Base-by-base conservation (phyloP, 1,140 invertebrate species). In the Lysiphlebus fabarum region DNA sequence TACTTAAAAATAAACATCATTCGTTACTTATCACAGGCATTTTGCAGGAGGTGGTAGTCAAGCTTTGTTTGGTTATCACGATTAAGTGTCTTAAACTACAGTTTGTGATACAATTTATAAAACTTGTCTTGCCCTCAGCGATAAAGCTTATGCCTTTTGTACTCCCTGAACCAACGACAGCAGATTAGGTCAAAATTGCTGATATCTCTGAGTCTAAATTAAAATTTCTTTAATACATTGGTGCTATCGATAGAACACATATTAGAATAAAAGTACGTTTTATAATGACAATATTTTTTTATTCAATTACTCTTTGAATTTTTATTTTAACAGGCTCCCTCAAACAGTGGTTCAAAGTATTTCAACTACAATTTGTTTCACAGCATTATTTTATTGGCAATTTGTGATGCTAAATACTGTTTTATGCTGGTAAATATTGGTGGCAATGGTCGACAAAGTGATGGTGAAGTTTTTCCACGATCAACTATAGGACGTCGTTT, bases 211-310 rank as follows among this genome's bases (percentile, higher is more conserved):
- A 26, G 5, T 10, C 34, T 33, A 33, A 14, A 33, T 60, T 50
- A 41, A 41, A 60, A 40, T 60, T 60, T 60, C 68, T 71, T 33
- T 67, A 77, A 67, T 72, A 70, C 60, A 60, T 75, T 38, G 74
- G 74, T 38, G 70, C 76, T 14, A 67, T 82, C 14, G 78, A 82
- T 70, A 76, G 79, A 2, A 78, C 75, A 61, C 73, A 78, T 59
- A 45, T 77, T 33, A 33, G 53, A 37, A 62, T 73, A 12, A 12
- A 66, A 50, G 43, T 55, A 47, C 10, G 33, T 47, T 26, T 4
- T 17, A 5, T 8, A 41, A 51, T 4, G 43, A 7, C 44, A 26
- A 43, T 56, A 12, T 41, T 4, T 49, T 49, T 49, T 6, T 26
- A 4, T 6, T 8, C 5, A 49, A 49, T 49, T 12, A 14, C n/a